These are phyloP conservation scores for Dicaeum eximium DNA, from an alignment of 2,113 vertebrate species.

Conservation along the genomic window DNA sequence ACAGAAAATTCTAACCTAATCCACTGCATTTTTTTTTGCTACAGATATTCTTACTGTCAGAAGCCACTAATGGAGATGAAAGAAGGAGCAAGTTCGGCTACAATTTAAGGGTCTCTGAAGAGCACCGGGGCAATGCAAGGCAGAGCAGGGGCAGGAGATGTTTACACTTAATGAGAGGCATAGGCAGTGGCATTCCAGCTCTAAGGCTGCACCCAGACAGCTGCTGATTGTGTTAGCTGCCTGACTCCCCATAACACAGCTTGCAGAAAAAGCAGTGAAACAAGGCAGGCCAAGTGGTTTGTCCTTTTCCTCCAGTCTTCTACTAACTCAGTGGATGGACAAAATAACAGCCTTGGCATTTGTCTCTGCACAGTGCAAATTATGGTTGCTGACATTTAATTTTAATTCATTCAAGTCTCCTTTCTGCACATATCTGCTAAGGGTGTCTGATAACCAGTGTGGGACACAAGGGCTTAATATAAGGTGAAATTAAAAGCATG, in stretches of 20 bases:
- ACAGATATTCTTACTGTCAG: not conserved
- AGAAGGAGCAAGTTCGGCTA: not conserved
- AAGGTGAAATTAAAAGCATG: not conserved
- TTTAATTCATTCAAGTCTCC: not conserved
- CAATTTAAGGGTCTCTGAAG: not conserved
- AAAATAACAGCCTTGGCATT: not conserved
- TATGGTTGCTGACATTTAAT: not conserved
- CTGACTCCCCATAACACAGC: not conserved
- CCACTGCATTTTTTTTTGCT: not conserved
- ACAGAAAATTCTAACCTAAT: not conserved
- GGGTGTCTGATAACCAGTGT: not conserved
- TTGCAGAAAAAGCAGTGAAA: not conserved
- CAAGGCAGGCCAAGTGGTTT: not conserved
- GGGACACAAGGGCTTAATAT: not conserved
- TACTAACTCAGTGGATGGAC: not conserved
- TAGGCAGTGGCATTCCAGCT: not conserved
- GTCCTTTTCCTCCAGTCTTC: not conserved
- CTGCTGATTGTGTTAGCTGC: rapidly evolving
- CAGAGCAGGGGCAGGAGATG: not conserved
- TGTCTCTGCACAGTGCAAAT: not conserved
- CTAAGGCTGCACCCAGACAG: not conserved
- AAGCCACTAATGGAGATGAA: not conserved
- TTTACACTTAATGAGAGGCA: not conserved
- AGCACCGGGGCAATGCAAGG: not conserved
- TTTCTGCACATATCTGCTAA: not conserved